Percentiles rank a stretch among this genome's conserved stretches.
Evolutionary conservation across 2,113 vertebrate species (phyloP).

Genomic region (Scytalopus superciliaris): DNA sequence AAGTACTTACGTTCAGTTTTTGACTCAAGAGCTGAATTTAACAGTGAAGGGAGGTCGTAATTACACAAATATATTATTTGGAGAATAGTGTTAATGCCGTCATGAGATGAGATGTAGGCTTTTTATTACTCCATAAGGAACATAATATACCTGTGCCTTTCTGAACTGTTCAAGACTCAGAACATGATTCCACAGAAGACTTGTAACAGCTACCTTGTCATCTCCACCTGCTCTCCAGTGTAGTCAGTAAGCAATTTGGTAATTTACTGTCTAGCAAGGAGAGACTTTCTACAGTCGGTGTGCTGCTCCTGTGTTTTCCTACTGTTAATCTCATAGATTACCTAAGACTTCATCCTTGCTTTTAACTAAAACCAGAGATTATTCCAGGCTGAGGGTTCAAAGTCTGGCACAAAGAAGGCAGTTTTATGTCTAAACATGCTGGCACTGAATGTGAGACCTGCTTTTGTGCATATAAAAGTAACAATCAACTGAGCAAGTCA

Average conservation of each 20-base stretch:
- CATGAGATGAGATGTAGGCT: neutral
- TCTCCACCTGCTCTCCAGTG: neutral
- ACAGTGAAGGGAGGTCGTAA: neutral
- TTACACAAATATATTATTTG: neutral
- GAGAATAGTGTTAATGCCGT: neutral
- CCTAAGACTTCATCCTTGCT: neutral
- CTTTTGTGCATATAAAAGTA: neutral
- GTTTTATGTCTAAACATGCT: neutral
- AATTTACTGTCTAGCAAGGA: neutral
- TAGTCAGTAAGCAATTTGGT: neutral
- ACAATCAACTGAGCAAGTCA: neutral
- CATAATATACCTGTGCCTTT: neutral
- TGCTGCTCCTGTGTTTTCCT: neutral
- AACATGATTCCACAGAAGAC: neutral
- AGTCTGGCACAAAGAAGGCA: neutral
- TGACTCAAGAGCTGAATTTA: slow-evolving; percentile 4
- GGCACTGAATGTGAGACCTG: neutral
- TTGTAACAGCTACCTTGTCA: neutral
- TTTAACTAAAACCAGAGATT: neutral
- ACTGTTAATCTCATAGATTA: neutral
- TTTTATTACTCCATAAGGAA: neutral
- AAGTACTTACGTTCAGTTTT: neutral
- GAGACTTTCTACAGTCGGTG: neutral
- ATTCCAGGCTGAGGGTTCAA: neutral
- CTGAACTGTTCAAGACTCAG: neutral